A percentile compares a stretch with the other conserved stretches of the same genome.
These are phyloP conservation scores for Andrena minutula DNA, from an alignment of 2,888 invertebrate species.

Conservation along the genomic window DNA sequence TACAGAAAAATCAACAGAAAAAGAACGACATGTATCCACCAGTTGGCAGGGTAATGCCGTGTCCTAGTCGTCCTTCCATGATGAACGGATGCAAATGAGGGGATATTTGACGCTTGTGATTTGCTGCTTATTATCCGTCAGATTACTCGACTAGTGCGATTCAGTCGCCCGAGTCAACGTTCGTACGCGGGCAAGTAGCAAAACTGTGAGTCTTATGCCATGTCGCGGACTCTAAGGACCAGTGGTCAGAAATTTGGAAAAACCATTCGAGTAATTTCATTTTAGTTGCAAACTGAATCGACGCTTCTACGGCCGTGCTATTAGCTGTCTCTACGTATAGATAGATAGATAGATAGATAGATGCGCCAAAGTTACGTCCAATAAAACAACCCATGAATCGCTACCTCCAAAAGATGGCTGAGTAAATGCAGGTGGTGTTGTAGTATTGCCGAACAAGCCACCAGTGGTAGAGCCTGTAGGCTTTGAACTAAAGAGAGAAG, in stretches of 20 bases:
- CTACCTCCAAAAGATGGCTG: constrained; percentile 84
- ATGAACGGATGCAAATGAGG: too few species aligned
- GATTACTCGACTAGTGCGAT: too few species aligned
- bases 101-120: too few species aligned
- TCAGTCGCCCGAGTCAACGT: too few species aligned
- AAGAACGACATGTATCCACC: too few species aligned
- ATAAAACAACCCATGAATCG: constrained; percentile 30
- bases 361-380: constrained; percentile 11
- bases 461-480: constrained; percentile 85
- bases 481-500: constrained; percentile 87
- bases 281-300: background rate
- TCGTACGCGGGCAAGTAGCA: too few species aligned
- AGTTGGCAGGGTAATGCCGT: too few species aligned
- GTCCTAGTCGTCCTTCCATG: too few species aligned
- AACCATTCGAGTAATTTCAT: background rate
- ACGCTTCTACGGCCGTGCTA: background rate
- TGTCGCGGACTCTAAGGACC: too few species aligned
- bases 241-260: too few species aligned
- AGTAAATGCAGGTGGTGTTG: constrained; percentile 88
- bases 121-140: too few species aligned
- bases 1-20: constrained; percentile 50
- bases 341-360: background rate
- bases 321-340: background rate
- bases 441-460: constrained; percentile 89
- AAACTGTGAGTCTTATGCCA: too few species aligned